Evolutionary conservation across 2,797 vertebrate genomes (phyloP).

Genomic region (Leuciscus waleckii): DNA sequence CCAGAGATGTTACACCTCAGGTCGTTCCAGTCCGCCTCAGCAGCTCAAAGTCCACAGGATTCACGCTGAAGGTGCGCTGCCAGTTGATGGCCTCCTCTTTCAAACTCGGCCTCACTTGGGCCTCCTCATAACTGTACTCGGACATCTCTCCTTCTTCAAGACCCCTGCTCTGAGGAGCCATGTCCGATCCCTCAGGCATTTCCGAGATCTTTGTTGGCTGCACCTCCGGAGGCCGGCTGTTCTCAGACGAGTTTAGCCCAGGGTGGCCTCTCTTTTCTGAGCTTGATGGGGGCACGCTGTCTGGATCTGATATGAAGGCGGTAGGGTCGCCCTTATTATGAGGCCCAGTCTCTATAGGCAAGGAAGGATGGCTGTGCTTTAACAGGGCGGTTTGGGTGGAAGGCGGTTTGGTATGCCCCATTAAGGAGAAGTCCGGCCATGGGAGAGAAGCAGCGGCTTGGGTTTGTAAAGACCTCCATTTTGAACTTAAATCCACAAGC

Average conservation of each 20-base stretch:
- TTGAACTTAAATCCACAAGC: slow-evolving; percentile 75
- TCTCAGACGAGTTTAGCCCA: slow-evolving; percentile 73
- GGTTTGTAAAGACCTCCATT: slow-evolving; percentile 67
- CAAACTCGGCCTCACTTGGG: slow-evolving; percentile 85
- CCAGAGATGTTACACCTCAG: slow-evolving; percentile 97
- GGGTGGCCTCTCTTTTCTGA: slow-evolving; percentile 29
- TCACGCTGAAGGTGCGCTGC: slow-evolving; percentile 96
- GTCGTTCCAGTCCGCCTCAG: slow-evolving; percentile 98
- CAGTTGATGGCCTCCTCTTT: slow-evolving; percentile 95
- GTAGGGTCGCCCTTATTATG: slow-evolving; percentile 41
- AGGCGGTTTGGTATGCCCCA: slow-evolving; percentile 69
- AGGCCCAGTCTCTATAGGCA: slow-evolving; percentile 10
- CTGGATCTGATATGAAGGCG: slow-evolving; percentile 29
- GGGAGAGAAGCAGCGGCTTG: slow-evolving; percentile 68
- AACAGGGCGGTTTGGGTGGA: slow-evolving; percentile 69
- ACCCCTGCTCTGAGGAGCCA: slow-evolving; percentile 71
- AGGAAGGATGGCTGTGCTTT: slow-evolving; percentile 15
- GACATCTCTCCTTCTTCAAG: slow-evolving; percentile 80
- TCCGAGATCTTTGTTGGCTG: slow-evolving; percentile 77
- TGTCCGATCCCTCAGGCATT: slow-evolving; percentile 21
- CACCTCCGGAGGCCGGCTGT: slow-evolving; percentile 61
- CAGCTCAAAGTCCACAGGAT: slow-evolving; percentile 93
- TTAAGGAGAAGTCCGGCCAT: slow-evolving; percentile 72
- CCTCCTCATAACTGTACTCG: slow-evolving; percentile 83
- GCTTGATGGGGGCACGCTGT: slow-evolving; percentile 16